A percentile compares a stretch with the other conserved stretches of the same genome.
Conservation (phyloP, 2,797 vertebrate species). For the Acrocephalus scirpaceus region DNA sequence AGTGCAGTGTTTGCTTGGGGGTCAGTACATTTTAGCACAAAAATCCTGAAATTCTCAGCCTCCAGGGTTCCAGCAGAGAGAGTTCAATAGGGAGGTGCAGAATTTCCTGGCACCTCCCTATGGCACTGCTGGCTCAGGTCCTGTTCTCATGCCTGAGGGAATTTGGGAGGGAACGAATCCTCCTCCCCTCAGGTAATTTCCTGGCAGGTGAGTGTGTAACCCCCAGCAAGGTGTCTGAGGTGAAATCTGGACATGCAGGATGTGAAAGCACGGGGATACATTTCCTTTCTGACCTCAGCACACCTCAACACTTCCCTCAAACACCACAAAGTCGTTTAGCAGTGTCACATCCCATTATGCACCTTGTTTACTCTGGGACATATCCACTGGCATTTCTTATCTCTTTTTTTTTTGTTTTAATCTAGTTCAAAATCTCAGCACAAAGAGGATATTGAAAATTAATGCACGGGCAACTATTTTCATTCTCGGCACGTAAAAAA, state of each 20-base stretch:
- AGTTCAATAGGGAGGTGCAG: not conserved
- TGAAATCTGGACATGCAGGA: not conserved
- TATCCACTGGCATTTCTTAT: not conserved
- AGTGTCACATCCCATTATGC: not conserved
- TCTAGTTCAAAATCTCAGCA: not conserved
- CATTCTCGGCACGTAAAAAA: not conserved
- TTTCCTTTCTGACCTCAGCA: not conserved
- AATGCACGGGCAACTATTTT: not conserved
- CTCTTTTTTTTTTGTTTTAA: not conserved
- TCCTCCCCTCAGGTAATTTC: accelerated
- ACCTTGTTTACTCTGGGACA: not conserved
- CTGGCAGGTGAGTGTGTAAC: not conserved
- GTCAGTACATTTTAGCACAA: no score
- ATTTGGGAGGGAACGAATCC: not conserved
- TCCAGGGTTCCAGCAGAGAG: not conserved
- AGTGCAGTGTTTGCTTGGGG: no score
- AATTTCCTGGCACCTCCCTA: not conserved
- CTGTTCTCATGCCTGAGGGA: not conserved
- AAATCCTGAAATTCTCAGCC: no score
- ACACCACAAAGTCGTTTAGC: not conserved
- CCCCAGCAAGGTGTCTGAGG: not conserved
- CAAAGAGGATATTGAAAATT: not conserved
- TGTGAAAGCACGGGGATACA: not conserved
- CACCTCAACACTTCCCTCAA: not conserved
- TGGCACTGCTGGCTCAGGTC: not conserved